Conservation (phyloP, 2,113 vertebrate genomes). For the Vulpes vulpes region DNA sequence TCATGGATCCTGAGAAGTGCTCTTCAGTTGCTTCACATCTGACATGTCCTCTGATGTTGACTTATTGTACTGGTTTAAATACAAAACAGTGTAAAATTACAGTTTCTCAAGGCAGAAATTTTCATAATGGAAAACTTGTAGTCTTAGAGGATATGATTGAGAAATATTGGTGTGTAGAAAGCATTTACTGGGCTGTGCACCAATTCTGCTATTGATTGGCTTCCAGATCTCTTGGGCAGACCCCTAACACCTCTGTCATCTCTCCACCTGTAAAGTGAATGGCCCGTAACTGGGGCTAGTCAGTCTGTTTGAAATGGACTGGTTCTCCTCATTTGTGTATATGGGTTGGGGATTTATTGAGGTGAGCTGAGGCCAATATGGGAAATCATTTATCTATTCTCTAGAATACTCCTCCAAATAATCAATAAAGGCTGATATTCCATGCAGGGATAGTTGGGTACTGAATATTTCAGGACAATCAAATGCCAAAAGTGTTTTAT, state of each 20-base stretch:
- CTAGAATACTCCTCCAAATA: neutral
- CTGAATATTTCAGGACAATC: neutral
- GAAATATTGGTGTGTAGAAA: neutral
- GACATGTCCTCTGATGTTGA: neutral
- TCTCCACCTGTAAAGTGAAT: neutral
- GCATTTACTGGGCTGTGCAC: neutral
- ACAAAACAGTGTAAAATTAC: neutral
- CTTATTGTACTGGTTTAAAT: neutral
- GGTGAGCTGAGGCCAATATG: neutral
- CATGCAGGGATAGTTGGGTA: neutral
- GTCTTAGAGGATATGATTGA: neutral
- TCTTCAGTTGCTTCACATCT: neutral
- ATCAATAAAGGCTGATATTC: neutral
- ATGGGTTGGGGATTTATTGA: neutral
- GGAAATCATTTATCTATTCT: neutral
- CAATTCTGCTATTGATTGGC: neutral
- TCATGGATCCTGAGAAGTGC: neutral
- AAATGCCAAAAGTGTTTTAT: neutral
- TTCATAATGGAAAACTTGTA: constrained; percentile 9
- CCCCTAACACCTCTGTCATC: neutral
- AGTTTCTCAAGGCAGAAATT: neutral
- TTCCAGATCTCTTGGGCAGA: neutral
- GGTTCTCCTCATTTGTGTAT: neutral
- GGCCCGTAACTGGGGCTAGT: neutral
- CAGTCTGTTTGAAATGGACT: neutral